A percentile compares a stretch with the other conserved stretches of the same genome.
Conservation (phyloP, 2,888 invertebrate species). For the Bellardia pandia region DNA sequence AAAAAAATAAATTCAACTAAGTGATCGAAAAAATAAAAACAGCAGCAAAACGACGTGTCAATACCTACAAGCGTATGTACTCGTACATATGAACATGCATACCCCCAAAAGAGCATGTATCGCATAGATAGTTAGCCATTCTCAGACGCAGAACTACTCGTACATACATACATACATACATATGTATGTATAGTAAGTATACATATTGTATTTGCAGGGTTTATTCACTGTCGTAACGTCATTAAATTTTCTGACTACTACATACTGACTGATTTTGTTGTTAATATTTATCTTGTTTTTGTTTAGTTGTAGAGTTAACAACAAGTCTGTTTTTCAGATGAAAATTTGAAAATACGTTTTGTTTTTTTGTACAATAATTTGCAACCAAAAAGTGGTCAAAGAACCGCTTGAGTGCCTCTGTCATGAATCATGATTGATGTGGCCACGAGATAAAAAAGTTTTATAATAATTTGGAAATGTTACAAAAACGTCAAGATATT, state of each 20-base stretch:
- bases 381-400: not conserved
- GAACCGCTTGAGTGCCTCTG: not conserved
- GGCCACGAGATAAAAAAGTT: constrained; percentile 9
- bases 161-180: too few relatives aligned
- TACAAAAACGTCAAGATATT: not conserved
- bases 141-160: not conserved
- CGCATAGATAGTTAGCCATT: not conserved
- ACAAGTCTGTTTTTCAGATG: not conserved
- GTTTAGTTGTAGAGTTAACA: not conserved
- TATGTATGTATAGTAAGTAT: too few relatives aligned
- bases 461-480: not conserved
- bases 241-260: not conserved
- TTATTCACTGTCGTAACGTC: constrained; percentile 13
- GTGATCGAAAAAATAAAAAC: constrained; percentile 47
- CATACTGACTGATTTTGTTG: not conserved
- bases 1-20: constrained; percentile 29
- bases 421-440: not conserved
- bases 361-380: not conserved
- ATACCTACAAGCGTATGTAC: not conserved
- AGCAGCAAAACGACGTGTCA: constrained; percentile 29
- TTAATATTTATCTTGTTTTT: not conserved
- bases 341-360: not conserved
- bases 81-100: not conserved
- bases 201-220: not conserved
- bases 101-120: constrained; percentile 4